Percentiles rank a stretch among this genome's conserved stretches.
Evolutionary conservation across 2,888 invertebrate species (phyloP).

Genomic region (Ochropleura plecta): DNA sequence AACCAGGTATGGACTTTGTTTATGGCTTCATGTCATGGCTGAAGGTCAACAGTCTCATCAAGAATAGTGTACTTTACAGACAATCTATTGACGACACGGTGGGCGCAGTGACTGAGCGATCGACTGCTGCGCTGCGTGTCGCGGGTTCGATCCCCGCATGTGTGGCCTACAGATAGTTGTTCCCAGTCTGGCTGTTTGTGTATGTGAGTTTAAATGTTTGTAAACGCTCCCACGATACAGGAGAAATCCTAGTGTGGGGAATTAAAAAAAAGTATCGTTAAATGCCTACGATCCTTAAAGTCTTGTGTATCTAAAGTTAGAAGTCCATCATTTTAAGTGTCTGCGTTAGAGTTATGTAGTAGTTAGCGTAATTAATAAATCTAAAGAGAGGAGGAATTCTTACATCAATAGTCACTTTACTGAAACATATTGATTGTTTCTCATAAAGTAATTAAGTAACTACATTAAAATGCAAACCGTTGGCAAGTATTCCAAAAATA

Average conservation of each 20-base stretch:
- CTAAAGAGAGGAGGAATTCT: background rate
- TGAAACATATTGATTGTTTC: too few relatives aligned
- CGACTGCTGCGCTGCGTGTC: too few relatives aligned
- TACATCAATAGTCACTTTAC: background rate
- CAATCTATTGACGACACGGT: too few relatives aligned
- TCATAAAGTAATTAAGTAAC: background rate
- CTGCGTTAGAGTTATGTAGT: too few relatives aligned
- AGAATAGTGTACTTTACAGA: background rate
- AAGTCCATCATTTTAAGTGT: background rate
- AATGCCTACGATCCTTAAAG: background rate
- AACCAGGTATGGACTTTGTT: background rate
- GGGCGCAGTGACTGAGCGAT: too few relatives aligned
- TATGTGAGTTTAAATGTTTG: too few relatives aligned
- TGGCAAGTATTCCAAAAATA: conserved; percentile 43
- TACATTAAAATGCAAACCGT: conserved; percentile 9
- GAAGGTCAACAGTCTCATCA: background rate
- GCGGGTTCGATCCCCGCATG: too few relatives aligned
- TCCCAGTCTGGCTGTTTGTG: too few relatives aligned
- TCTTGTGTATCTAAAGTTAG: background rate
- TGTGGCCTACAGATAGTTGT: too few relatives aligned
- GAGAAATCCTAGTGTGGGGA: too few relatives aligned
- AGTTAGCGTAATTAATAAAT: background rate
- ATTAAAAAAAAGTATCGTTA: too few relatives aligned
- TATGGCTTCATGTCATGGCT: background rate
- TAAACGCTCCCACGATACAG: too few relatives aligned